A percentile compares a stretch with the other conserved stretches of the same genome.
Evolutionary conservation across 2,888 invertebrate genomes (phyloP).

Genomic region (Octodonta nipae): DNA sequence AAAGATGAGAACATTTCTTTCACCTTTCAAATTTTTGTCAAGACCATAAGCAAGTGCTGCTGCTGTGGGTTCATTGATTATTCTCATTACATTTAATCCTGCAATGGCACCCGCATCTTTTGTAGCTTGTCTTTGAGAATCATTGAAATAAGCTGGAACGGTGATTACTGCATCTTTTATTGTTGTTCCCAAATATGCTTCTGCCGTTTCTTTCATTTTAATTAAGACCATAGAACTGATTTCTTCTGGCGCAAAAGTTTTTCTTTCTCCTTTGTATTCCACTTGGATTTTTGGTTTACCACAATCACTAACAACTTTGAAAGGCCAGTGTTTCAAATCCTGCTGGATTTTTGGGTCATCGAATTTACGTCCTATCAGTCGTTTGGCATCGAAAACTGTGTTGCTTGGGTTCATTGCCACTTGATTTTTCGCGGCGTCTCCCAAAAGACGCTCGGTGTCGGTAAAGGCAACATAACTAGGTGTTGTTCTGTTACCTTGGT

Average conservation of each 20-base stretch:
- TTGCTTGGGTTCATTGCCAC: conserved; percentile 61
- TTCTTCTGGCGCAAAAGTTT: conserved; percentile 55
- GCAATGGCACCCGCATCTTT: conserved; percentile 59
- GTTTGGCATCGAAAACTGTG: conserved; percentile 57
- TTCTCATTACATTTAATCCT: conserved; percentile 62
- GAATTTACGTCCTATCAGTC: conserved; percentile 68
- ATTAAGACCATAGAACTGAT: conserved; percentile 54
- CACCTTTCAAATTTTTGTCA: conserved; percentile 22
- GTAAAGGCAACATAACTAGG: conserved; percentile 67
- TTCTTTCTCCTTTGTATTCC: conserved; percentile 51
- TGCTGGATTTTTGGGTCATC: conserved; percentile 61
- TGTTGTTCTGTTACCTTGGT: conserved; percentile 72
- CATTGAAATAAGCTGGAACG: conserved; percentile 37
- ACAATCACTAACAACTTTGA: conserved; percentile 52
- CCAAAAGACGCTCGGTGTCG: conserved; percentile 53
- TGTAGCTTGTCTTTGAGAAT: conserved; percentile 62
- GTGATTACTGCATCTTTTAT: conserved; percentile 42
- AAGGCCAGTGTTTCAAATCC: conserved; percentile 78
- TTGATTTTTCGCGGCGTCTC: conserved; percentile 59
- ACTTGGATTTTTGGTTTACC: conserved; percentile 57
- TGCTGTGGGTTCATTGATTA: conserved; percentile 60
- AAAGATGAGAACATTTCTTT: conserved; percentile 46
- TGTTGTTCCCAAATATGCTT: conserved; percentile 37
- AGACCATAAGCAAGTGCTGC: conserved; percentile 22
- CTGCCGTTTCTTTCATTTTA: conserved; percentile 28